phyloP scores from a whole-genome alignment of 1,140 invertebrate species.

The Aphaenogaster ashmeadi region DNA sequence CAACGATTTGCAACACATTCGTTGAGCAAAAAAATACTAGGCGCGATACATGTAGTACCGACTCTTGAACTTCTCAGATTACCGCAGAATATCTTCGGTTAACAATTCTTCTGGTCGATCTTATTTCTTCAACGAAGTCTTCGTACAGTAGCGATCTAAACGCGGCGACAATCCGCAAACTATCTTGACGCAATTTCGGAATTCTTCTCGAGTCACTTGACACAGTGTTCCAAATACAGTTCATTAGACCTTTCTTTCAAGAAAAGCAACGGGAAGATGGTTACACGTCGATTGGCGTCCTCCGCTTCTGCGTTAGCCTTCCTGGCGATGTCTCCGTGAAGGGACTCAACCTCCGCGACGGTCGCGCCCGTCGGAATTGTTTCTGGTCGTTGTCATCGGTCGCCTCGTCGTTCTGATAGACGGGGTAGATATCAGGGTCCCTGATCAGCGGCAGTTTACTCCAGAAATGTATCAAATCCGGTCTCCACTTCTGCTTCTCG shows the following conservation, averaged over 20 bases:
- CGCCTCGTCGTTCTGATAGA: slow-evolving; percentile 70
- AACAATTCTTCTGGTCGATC: neutral
- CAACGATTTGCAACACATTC: slow-evolving; percentile 14
- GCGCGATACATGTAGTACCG: neutral
- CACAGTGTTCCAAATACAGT: slow-evolving; percentile 48
- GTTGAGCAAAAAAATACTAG: slow-evolving; percentile 33
- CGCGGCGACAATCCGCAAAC: neutral
- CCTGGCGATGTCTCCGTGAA: slow-evolving; percentile 65
- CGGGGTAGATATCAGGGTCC: slow-evolving; percentile 76
- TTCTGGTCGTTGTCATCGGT: slow-evolving; percentile 43
- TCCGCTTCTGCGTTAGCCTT: slow-evolving; percentile 40
- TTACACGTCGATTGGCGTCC: slow-evolving; percentile 61
- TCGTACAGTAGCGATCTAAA: slow-evolving; percentile 21
- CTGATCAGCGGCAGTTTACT: slow-evolving; percentile 79
- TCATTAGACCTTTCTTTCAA: slow-evolving; percentile 36
- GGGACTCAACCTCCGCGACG: slow-evolving; percentile 50
- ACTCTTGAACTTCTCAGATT: neutral
- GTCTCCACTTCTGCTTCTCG: slow-evolving; percentile 72
- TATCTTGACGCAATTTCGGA: neutral
- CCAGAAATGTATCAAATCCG: slow-evolving; percentile 81
- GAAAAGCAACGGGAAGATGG: slow-evolving; percentile 22
- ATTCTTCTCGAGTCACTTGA: slow-evolving; percentile 55
- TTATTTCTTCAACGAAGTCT: neutral
- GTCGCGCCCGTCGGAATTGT: neutral
- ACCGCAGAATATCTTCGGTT: neutral